phyloP scores from a whole-genome alignment of 2,888 invertebrate species.

The Acanthopleura granulata region DNA sequence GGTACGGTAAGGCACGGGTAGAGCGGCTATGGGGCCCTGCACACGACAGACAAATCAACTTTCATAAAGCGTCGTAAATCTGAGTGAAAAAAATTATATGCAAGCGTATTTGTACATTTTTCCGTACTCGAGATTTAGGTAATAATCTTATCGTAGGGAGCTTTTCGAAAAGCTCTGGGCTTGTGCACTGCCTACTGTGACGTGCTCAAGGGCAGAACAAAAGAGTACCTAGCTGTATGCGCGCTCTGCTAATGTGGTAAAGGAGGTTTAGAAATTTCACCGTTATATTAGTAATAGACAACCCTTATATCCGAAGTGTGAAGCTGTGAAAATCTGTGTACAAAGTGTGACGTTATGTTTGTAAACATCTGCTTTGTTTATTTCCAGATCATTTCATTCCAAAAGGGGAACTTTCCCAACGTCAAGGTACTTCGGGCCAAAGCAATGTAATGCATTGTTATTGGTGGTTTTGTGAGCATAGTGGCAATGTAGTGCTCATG shows the following conservation, averaged over 20 bases:
- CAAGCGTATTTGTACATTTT: not conserved
- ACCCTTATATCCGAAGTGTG: not conserved
- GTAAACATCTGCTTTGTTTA: not conserved
- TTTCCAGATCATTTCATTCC: not conserved
- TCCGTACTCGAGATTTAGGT: not conserved
- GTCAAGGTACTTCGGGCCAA: too few species aligned
- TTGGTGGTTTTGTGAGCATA: too few species aligned
- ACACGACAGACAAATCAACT: not conserved
- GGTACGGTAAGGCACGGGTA: conserved; percentile 56
- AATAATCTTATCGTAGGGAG: too few species aligned
- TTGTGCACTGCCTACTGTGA: too few species aligned
- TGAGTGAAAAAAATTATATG: not conserved
- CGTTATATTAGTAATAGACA: too few species aligned
- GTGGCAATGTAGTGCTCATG: not conserved
- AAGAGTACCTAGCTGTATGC: too few species aligned
- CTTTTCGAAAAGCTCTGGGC: too few species aligned
- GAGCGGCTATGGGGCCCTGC: conserved; percentile 51
- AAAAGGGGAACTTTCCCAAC: too few species aligned
- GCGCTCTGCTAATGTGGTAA: too few species aligned
- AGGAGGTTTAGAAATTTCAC: too few species aligned
- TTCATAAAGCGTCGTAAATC: not conserved
- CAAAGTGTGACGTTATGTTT: not conserved
- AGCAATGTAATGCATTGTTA: too few species aligned
- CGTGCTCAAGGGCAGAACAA: too few species aligned
- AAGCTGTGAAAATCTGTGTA: not conserved